Base-by-base conservation (phyloP, 2,888 invertebrate genomes). In the Apamea monoglypha region DNA sequence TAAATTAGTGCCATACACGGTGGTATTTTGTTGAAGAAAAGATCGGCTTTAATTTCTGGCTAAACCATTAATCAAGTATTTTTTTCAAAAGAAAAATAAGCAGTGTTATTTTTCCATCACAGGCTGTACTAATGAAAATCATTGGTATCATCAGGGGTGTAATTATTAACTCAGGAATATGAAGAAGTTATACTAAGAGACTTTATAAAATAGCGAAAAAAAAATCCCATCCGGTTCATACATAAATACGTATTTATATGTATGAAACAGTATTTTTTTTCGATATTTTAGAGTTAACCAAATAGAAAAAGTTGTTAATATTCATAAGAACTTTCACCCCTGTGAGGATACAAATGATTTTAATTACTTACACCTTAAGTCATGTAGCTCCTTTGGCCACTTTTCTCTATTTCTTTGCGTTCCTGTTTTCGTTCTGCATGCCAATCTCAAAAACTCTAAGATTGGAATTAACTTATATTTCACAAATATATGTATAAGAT, bases 311-410 rank as follows among this genome's bases (percentile, higher is more conserved):
- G 3, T 61, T 61, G 5, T 40, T 40, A 32, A 80, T 61, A 50
- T 80, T 78, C 12, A 6, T 40, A 14, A 70, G 8, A 36, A 18
- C n/a, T 21, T 25, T n/a, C 7, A 61, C 7, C 16, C 29, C 12
- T n/a, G 59, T 8, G n/a, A 50, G 1, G 2, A 32, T 50, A 1
- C 69, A 40, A 78, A 80, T 70, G 7, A 70, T 40, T 80, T 50
- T 25, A 12, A 69, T 47, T 44, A 50, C n/a, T 8, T 18, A 16
- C 44, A 10, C 16, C 14, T 16, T 3, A 21, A 25, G 25, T n/a
- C 1, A 47, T 2, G 36, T 44, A 12, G 25, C 2, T 40, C 0
- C 0, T 16, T n/a, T 47, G 0, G 10, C 4, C 3, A 56, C 2
- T 66, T 36, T 56, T 18, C 7, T 25, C 25, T 14, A 47, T 25